Evolutionary conservation across 2,888 invertebrate genomes (phyloP).

Genomic region (Aspidapion aeneum): DNA sequence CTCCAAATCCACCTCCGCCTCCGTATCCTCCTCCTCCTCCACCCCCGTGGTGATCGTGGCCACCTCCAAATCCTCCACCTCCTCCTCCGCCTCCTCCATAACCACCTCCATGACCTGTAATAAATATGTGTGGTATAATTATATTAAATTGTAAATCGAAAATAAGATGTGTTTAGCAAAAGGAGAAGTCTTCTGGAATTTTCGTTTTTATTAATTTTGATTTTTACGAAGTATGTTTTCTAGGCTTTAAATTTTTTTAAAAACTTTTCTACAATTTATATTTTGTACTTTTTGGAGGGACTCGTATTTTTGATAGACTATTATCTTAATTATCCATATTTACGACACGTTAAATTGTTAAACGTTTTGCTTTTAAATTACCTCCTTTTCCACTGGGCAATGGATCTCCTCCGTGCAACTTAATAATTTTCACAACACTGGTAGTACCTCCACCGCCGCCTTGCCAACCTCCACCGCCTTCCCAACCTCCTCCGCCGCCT

Average conservation of each 20-base stretch:
- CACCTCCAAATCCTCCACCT: conserved; percentile 15
- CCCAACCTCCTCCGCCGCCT: not conserved
- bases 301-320: not conserved
- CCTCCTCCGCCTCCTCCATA: conserved; percentile 15
- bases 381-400: conserved; percentile 18
- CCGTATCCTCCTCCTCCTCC: conserved; percentile 18
- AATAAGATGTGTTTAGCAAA: too few species aligned
- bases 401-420: conserved; percentile 20
- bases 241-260: too few species aligned
- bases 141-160: too few species aligned
- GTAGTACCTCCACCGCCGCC: conserved; percentile 5
- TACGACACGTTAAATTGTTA: not conserved
- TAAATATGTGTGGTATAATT: too few species aligned
- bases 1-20: conserved; percentile 14
- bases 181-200: too few species aligned
- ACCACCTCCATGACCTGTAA: conserved; percentile 9
- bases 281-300: too few species aligned
- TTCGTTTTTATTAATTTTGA: too few species aligned
- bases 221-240: too few species aligned
- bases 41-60: conserved; percentile 9
- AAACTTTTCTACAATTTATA: too few species aligned
- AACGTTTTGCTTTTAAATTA: not conserved
- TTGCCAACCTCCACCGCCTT: conserved; percentile 4
- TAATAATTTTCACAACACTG: conserved; percentile 16
- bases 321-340: not conserved